These are phyloP conservation scores for Nylanderia fulva DNA, from an alignment of 1,140 invertebrate species.

Conservation along the genomic window DNA sequence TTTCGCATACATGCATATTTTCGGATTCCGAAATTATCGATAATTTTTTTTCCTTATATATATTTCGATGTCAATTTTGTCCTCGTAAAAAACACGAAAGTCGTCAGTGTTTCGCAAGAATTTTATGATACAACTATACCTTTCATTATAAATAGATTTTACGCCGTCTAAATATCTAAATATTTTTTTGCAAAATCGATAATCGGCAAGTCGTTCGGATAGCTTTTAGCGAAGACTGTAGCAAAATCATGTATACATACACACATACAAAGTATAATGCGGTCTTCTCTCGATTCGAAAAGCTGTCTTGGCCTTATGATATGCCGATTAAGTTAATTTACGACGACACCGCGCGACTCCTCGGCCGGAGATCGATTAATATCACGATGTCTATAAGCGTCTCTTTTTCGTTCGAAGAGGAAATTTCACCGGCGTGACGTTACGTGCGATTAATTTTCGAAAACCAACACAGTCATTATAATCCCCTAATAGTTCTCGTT, in stretches of 20 bases:
- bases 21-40: background rate
- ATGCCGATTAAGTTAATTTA: conserved; percentile 65
- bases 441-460: conserved; percentile 13
- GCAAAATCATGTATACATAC: background rate
- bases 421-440: conserved; percentile 19
- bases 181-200: background rate
- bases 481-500: background rate
- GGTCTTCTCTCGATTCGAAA: background rate
- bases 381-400: background rate
- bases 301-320: conserved; percentile 38
- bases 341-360: background rate
- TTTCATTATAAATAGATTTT: background rate
- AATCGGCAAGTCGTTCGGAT: background rate
- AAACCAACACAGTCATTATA: background rate
- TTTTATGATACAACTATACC: background rate
- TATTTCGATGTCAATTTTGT: background rate
- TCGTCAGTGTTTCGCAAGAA: background rate
- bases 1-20: conserved; percentile 24
- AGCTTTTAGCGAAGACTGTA: background rate
- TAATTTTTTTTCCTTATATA: background rate
- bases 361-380: conserved; percentile 47
- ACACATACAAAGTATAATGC: background rate
- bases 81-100: background rate
- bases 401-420: conserved; percentile 11
- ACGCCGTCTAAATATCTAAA: background rate